Evolutionary conservation across 2,797 vertebrate species (phyloP), one percentile per base, ranked within the genome.

Genomic region (Anas capensis): DNA sequence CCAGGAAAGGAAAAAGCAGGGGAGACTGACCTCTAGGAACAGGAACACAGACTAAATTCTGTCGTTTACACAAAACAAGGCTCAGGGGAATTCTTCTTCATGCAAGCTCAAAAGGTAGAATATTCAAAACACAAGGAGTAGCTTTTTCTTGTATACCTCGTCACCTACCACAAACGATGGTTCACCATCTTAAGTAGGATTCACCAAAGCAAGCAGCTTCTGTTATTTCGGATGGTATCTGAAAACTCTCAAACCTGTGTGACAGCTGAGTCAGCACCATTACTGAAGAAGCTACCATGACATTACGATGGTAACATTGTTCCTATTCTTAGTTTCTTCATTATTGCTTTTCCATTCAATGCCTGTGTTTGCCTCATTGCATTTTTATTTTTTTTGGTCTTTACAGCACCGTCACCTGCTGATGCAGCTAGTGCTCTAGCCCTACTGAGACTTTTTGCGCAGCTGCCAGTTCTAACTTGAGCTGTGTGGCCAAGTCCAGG

Each of bases 391-490:
- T 89, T 87, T 93, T 80, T 81, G 95, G 85, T 82, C 90, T 93
- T 91, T 79, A 68, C 83, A 95, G 76, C 96, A 82, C 72, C 46
- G 93, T 96, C 23, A 92, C 95, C 95, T 95, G 96, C 94, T 93
- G 95, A 97, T 95, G 91, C 23, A 90, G 93, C 95, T 91, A 77
- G 42, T 57, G 42, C 88, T 84, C 69, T 60, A 87, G 84, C 92
- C 19, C 1, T 82, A n/a, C 61, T 12, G 68, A 96, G 92, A 81
- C 58, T 80, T 92, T 86, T 29, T 79, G 81, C 91, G 93, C 97
- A 97, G 97, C 97, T 98, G 97, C 96, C 97, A 97, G 95, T 93
- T 95, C 82, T 95, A 93, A 96, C 84, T 94, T 84, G 82, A 95
- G 97, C 96, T 95, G 88, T 6, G 8, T 91, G 94, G 96, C 88